Evolutionary conservation across 1,140 invertebrate species (phyloP).

Genomic region (Phymastichus coffea): DNA sequence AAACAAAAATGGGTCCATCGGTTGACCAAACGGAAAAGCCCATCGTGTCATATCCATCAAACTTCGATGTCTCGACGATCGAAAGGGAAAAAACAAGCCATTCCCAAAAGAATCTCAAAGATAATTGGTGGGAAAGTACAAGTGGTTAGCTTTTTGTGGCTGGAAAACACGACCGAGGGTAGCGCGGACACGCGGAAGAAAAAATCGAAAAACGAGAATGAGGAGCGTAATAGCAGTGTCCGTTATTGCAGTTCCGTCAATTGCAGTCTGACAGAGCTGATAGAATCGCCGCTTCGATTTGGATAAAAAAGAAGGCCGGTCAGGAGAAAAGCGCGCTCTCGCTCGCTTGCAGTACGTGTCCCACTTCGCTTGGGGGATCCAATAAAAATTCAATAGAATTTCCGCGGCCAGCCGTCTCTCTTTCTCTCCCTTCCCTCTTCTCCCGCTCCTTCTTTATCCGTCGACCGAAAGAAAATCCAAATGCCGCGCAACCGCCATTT

Average conservation of each 20-base stretch:
- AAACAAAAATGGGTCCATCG: too few relatives aligned
- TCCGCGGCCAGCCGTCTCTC: not conserved
- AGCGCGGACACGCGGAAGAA: not conserved
- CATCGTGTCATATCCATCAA: too few relatives aligned
- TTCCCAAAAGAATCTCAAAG: too few relatives aligned
- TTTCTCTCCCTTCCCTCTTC: too few relatives aligned
- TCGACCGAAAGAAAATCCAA: slow-evolving; percentile 11
- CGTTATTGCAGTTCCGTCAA: slow-evolving; percentile 14
- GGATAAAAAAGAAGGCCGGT: slow-evolving; percentile 5
- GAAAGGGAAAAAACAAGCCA: not conserved
- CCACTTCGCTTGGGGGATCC: slow-evolving; percentile 10
- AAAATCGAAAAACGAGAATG: not conserved
- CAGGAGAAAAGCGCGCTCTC: too few relatives aligned
- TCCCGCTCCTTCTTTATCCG: too few relatives aligned
- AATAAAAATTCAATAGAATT: slow-evolving; percentile 23
- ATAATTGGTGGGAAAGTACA: too few relatives aligned
- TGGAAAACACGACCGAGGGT: too few relatives aligned
- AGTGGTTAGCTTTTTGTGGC: too few relatives aligned
- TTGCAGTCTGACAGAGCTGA: not conserved
- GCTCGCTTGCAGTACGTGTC: not conserved
- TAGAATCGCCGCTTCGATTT: slow-evolving; percentile 18
- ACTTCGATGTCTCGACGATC: too few relatives aligned
- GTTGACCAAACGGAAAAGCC: too few relatives aligned
- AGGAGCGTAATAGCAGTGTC: not conserved
- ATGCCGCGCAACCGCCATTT: not conserved